Evolutionary conservation across 2,113 vertebrate genomes (phyloP).

Genomic region (Archilochus colubris): DNA sequence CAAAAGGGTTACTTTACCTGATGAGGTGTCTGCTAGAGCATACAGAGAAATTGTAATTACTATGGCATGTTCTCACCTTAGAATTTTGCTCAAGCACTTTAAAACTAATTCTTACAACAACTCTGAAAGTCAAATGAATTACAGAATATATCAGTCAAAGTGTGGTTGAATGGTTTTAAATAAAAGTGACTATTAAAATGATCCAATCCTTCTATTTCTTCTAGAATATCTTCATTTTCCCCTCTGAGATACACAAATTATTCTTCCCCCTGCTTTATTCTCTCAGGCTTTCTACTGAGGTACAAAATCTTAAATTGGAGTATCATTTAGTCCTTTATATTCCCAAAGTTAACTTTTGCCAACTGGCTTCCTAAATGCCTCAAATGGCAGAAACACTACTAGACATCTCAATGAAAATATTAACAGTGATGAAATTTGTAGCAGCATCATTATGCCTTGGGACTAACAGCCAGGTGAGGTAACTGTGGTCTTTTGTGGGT

Average conservation of each 20-base stretch:
- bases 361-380: not conserved
- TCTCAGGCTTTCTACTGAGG: not conserved
- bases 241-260: slow-evolving; percentile 1
- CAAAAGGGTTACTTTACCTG: fast-evolving
- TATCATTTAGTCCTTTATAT: not conserved
- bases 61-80: not conserved
- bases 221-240: slow-evolving; percentile 5
- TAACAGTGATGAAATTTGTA: not conserved
- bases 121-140: not conserved
- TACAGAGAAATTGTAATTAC: not conserved
- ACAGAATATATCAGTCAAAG: not conserved
- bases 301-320: not conserved
- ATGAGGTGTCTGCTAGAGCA: not conserved
- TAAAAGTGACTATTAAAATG: slow-evolving; percentile 3
- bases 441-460: not conserved
- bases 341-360: not conserved
- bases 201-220: not conserved
- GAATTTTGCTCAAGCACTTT: not conserved
- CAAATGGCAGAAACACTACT: not conserved
- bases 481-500: not conserved
- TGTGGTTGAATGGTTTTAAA: not conserved
- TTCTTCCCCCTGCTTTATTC: not conserved
- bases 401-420: not conserved
- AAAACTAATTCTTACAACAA: not conserved
- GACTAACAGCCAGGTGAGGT: not conserved